These are phyloP conservation scores for Pollenia angustigena DNA, from an alignment of 2,888 invertebrate species.

Conservation along the genomic window DNA sequence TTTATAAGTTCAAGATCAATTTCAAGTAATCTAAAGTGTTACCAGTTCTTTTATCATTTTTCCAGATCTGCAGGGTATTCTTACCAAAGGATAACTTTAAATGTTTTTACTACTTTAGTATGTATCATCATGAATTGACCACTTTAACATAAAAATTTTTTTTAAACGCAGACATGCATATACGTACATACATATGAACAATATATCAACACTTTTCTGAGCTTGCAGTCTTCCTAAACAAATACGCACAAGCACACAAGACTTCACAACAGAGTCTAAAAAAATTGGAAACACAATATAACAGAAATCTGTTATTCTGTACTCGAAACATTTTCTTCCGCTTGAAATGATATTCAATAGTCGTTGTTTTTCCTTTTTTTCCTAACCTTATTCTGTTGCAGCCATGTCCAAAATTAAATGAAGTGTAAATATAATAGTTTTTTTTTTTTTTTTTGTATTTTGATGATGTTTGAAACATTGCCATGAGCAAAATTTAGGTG, in stretches of 20 bases:
- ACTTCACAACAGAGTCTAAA: neutral
- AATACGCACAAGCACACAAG: neutral
- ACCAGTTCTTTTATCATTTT: too few species aligned
- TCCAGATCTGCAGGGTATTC: neutral
- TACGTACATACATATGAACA: neutral
- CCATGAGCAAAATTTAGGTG: neutral
- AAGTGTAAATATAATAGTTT: conserved; percentile 28
- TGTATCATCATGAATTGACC: conserved; percentile 39
- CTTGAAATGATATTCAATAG: conserved; percentile 28
- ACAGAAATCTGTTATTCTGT: conserved; percentile 5
- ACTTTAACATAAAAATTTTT: conserved; percentile 19
- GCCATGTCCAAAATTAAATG: conserved; percentile 21
- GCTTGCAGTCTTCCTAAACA: neutral
- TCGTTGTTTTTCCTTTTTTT: conserved; percentile 15
- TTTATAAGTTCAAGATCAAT: too few species aligned
- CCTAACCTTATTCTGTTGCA: neutral
- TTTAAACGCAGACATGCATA: neutral
- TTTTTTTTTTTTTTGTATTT: neutral
- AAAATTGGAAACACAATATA: conserved; percentile 27
- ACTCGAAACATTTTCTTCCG: neutral
- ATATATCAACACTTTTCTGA: conserved; percentile 21
- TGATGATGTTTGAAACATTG: neutral
- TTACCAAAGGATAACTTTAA: neutral
- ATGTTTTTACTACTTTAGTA: conserved; percentile 1
- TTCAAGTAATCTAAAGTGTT: too few species aligned